Base-by-base conservation (phyloP, 2,888 invertebrate genomes). In the Watsonalla cultraria region DNA sequence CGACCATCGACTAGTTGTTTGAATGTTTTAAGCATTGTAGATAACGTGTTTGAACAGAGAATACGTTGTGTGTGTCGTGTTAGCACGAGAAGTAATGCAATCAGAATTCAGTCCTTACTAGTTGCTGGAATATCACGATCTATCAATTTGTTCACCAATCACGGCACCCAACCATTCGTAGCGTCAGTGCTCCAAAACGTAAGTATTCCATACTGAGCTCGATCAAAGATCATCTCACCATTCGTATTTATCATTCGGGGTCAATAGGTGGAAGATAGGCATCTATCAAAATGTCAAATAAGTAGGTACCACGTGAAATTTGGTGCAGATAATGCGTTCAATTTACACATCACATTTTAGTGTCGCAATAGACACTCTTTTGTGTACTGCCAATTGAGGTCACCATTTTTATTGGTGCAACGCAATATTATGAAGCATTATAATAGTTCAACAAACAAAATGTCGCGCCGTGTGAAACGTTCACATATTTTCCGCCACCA, bases 281-380 rank as follows among this genome's bases (percentile, higher is more conserved):
- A 80, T 79, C 78, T 72, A 60, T 65, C 72, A 71, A 77, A 84
- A 85, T 80, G 79, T 75, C 80, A 78, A 82, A 74, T 68, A 61
- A 64, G 59, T 67, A 62, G 64, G 59, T 66, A 69, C 64, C 65
- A 68, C 63, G 62, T 62, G 61, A 72, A 69, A 72, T 68, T 66
- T 66, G 67, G 70, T 57, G 52, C 45, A 59, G 51, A 70, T 69
- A 76, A 74, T 71, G 67, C 70, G 70, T 74, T 76, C 71, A 71
- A 70, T 61, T 71, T 71, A 60, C 69, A 59, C 53, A n/a, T n/a
- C n/a, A n/a, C n/a, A n/a, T n/a, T n/a, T n/a, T n/a, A 54, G 58
- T 81, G 70, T 71, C 59, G 78, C 70, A 76, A 80, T 68, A 65
- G 54, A 68, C 64, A 62, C 57, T 61, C 54, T 47, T 58, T 64